Evolutionary conservation across 2,888 invertebrate species (phyloP), one percentile per base, ranked within the genome.

Genomic region (Sinodicranocentrus sp.): DNA sequence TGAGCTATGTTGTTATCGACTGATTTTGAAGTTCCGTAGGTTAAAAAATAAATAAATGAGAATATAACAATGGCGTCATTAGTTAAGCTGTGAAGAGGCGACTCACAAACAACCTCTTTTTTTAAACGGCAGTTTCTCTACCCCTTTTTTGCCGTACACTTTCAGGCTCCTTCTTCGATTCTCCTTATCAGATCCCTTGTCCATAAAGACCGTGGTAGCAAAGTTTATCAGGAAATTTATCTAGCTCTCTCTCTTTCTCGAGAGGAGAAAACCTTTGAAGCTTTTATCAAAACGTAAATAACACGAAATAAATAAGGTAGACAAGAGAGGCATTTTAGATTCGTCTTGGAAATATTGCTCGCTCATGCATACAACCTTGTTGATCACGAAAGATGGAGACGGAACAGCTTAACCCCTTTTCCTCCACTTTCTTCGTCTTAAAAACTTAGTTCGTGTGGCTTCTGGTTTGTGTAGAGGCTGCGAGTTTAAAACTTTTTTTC

Each of bases 191-290:
- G 77, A 77, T 77, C 43, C 23, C 77, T 77, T 77, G 77, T 77
- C 77, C 77, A 68, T 77, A 77, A 77, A 77, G 77, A 77, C 77
- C 57, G 59, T 61, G 43, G 71, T 78, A 78, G 78, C 61, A 78
- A 78, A 78, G 78, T 71, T 78, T 78, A 78, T 78, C 78, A 63
- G 70, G 33, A 61, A 78, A 78, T 78, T 78, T 78, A 78, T 78
- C 78, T 78, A 48, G 33, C 68, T 68, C 68, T 77, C 26, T 67
- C 23, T 68, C 68, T 77, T 19, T 67, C 23, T 63, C 71, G 48
- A 77, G 67, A 77, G 67, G 59, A 77, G 65, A 77, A 68, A 68
- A 48, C 57, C 68, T 77, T 77, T 77, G 78, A 71, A 71, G 78
- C 68, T 71, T 28, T 78, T 78, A 78, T 78, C 78, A 57, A 71